Evolutionary conservation across 2,113 vertebrate species (phyloP).

Genomic region (Perca flavescens): DNA sequence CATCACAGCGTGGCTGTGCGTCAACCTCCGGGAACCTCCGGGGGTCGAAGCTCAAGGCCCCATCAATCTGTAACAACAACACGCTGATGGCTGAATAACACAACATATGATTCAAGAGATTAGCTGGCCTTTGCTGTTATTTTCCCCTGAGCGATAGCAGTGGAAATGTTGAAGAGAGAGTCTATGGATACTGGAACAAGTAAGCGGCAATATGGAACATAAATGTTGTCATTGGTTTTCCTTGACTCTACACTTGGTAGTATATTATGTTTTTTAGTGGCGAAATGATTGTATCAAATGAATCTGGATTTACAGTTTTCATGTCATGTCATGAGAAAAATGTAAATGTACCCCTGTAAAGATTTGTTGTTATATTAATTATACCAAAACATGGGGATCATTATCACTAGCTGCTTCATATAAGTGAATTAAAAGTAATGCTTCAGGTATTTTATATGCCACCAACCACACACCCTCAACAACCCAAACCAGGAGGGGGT

Average conservation of each 20-base stretch:
- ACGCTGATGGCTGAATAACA: constrained; percentile 47
- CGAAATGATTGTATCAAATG: constrained; percentile 4
- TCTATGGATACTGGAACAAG: constrained; percentile 53
- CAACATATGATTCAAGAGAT: constrained; percentile 51
- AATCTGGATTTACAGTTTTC: constrained; percentile 5
- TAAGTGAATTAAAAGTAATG: constrained; percentile 29
- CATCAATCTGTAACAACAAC: constrained; percentile 60
- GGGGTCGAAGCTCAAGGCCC: constrained; percentile 1
- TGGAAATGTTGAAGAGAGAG: constrained; percentile 57
- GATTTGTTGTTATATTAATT: constrained; percentile 17
- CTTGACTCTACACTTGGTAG: constrained; percentile 16
- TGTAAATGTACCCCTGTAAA: background rate
- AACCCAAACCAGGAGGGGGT: background rate
- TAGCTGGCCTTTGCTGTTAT: constrained; percentile 15
- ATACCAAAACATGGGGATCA: constrained; percentile 1
- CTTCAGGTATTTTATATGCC: constrained; percentile 23
- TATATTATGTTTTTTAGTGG: background rate
- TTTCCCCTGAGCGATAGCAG: constrained; percentile 42
- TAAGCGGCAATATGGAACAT: constrained; percentile 55
- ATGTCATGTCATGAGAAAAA: background rate
- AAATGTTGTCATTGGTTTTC: constrained; percentile 36
- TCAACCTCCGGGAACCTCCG: constrained; percentile 47
- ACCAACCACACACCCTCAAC: background rate
- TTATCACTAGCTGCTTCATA: background rate
- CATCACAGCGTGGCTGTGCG: constrained; percentile 45